Evolutionary conservation across 2,888 invertebrate species (phyloP).

Genomic region (Amaurobius ferox): DNA sequence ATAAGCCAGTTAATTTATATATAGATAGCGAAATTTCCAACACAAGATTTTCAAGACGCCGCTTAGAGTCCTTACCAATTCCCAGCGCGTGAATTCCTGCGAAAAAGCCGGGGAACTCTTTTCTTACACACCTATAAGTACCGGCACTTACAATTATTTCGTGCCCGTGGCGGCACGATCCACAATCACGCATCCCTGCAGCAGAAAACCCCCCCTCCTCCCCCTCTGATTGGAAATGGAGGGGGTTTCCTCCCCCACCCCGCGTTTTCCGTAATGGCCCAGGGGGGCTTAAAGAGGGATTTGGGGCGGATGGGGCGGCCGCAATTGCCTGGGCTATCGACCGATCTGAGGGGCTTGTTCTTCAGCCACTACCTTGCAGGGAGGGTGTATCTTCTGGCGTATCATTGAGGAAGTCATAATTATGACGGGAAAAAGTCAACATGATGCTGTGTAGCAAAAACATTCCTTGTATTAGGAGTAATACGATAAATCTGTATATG

Average conservation of each 20-base stretch:
- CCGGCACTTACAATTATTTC: background rate
- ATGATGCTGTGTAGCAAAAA: too few relatives aligned
- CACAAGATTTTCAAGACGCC: too few relatives aligned
- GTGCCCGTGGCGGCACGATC: background rate
- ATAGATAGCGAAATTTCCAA: too few relatives aligned
- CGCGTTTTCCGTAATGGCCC: conserved; percentile 67
- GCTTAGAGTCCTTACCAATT: too few relatives aligned
- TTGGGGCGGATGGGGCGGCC: conserved; percentile 63
- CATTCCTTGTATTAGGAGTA: too few relatives aligned
- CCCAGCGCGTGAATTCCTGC: too few relatives aligned
- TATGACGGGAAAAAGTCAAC: background rate
- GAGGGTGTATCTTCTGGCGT: background rate
- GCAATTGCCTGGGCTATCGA: conserved; percentile 63
- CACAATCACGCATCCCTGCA: conserved; percentile 20
- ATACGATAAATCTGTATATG: too few relatives aligned
- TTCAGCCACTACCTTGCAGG: background rate
- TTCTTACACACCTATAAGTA: too few relatives aligned
- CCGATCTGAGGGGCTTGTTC: conserved; percentile 27
- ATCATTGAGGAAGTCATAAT: background rate
- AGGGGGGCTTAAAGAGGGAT: conserved; percentile 70
- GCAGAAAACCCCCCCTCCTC: too few relatives aligned
- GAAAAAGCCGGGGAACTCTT: too few relatives aligned
- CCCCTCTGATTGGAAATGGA: conserved; percentile 43
- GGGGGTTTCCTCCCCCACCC: conserved; percentile 18
- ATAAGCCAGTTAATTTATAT: too few relatives aligned